Conservation (phyloP, 2,113 vertebrate genomes). For the Lycaon pictus region DNA sequence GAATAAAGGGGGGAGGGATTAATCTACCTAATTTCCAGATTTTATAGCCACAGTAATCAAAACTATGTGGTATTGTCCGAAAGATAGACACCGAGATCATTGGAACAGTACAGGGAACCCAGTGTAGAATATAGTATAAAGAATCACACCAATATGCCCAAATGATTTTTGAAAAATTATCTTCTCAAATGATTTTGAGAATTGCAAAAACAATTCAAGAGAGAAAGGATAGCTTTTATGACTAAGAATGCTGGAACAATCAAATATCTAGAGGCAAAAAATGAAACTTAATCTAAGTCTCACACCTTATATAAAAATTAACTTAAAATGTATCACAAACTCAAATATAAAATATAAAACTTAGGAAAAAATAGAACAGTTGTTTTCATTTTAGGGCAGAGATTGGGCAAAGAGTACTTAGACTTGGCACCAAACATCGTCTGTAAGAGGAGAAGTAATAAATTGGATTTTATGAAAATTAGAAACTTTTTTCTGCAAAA, state of each 20-base stretch:
- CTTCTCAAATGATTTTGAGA: slow-evolving; percentile 40
- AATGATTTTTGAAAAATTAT: neutral
- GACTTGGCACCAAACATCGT: neutral
- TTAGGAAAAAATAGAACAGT: neutral
- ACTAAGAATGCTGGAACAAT: neutral
- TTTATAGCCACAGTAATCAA: neutral
- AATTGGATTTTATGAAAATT: neutral
- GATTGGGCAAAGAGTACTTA: neutral
- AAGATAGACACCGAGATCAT: neutral
- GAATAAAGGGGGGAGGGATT: neutral
- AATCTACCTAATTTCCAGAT: neutral
- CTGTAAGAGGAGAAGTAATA: neutral
- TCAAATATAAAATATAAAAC: slow-evolving; percentile 3
- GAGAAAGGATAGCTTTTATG: neutral
- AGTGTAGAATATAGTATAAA: neutral
- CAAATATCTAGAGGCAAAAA: neutral
- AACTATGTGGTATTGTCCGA: neutral
- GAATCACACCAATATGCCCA: neutral
- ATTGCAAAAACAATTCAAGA: neutral
- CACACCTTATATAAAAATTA: neutral
- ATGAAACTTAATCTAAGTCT: neutral
- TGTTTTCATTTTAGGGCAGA: neutral
- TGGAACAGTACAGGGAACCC: neutral
- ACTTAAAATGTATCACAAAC: neutral
- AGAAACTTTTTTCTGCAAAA: neutral